Percentiles rank a stretch among this genome's conserved stretches.
Evolutionary conservation across 2,797 vertebrate genomes (phyloP).

Genomic region (Amblyopsis hoosieri): DNA sequence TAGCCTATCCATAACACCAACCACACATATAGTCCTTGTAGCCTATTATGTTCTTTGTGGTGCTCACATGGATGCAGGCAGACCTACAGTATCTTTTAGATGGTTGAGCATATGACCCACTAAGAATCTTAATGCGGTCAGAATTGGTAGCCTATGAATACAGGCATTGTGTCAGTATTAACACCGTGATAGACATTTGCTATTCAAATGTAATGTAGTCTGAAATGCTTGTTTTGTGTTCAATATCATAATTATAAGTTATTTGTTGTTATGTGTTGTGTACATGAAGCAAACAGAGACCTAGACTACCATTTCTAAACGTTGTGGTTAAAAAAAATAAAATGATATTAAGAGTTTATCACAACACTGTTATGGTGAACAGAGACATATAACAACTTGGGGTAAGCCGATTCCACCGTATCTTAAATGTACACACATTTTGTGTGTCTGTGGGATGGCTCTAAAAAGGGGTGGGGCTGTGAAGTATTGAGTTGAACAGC

Average conservation of each 20-base stretch:
- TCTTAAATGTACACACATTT: constrained; percentile 61
- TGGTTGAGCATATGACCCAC: constrained; percentile 71
- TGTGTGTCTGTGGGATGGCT: constrained; percentile 33
- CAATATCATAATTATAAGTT: no score
- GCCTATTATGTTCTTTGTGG: not conserved
- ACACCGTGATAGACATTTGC: no score
- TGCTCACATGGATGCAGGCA: not conserved
- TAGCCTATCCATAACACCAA: not conserved
- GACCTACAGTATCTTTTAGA: constrained; percentile 47
- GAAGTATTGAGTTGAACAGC: constrained; percentile 71
- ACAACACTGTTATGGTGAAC: no score
- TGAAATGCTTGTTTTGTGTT: no score
- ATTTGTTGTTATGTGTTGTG: no score
- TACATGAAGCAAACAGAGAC: no score
- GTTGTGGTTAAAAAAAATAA: no score
- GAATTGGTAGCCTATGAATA: constrained; percentile 40
- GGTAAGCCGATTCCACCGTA: constrained; percentile 52
- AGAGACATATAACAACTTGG: constrained; percentile 38
- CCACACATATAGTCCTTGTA: not conserved
- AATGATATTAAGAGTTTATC: no score
- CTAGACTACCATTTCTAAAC: no score
- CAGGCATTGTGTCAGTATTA: no score
- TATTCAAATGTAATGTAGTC: no score
- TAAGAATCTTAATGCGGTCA: constrained; percentile 72
- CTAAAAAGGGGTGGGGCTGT: constrained; percentile 28